A percentile compares a stretch with the other conserved stretches of the same genome.
These are phyloP conservation scores for Hesperophylax magnus DNA, from an alignment of 1,140 invertebrate species.

Conservation along the genomic window DNA sequence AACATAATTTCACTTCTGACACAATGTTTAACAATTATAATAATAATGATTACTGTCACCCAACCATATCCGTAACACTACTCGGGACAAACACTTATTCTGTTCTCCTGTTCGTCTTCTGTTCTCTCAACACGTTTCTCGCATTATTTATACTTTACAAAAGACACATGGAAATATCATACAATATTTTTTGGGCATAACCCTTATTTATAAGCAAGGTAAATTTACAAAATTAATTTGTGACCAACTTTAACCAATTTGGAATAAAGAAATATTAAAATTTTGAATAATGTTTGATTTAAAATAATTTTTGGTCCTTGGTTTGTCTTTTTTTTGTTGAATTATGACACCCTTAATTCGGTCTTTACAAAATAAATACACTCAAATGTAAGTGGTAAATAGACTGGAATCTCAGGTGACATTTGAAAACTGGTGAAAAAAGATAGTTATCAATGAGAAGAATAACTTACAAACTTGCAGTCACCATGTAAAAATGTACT, in stretches of 20 bases:
- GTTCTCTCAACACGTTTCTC: background rate
- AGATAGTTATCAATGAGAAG: conserved; percentile 19
- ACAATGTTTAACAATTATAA: conserved; percentile 47
- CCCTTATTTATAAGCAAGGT: background rate
- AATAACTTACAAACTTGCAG: background rate
- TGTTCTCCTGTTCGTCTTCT: background rate
- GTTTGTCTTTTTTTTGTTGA: too few relatives aligned
- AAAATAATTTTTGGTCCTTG: background rate
- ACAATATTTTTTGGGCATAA: background rate
- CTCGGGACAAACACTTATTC: conserved; percentile 1
- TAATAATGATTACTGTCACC: conserved; percentile 42
- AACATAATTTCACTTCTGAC: conserved; percentile 46
- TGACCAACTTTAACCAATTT: background rate
- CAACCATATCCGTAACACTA: conserved; percentile 34
- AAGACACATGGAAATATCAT: background rate
- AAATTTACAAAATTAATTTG: background rate
- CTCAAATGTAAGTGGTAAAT: too few relatives aligned
- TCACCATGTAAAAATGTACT: conserved; percentile 15
- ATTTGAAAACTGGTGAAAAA: too few relatives aligned
- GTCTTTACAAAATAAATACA: too few relatives aligned
- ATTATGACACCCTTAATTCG: too few relatives aligned
- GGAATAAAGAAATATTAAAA: too few relatives aligned
- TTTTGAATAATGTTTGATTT: too few relatives aligned
- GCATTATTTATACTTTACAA: conserved; percentile 10
- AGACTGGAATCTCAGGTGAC: too few relatives aligned